Base-by-base conservation (phyloP, 2,113 vertebrate genomes). In the Archilochus colubris region DNA sequence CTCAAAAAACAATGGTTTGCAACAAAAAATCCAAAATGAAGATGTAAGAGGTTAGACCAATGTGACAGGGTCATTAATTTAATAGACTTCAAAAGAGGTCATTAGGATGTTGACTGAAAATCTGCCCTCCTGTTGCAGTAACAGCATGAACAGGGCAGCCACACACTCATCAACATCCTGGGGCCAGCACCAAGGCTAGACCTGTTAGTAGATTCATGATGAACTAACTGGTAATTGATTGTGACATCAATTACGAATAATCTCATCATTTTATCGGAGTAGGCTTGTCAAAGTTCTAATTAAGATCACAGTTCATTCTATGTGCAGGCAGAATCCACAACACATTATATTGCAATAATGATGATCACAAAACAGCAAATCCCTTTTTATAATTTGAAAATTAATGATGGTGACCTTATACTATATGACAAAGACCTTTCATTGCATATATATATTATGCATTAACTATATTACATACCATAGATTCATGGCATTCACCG, bases 221-320 rank as follows among this genome's bases (percentile, higher is more conserved):
- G 97, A 98, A 98, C 98, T 97, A 97, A 98, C 97, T 98, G 97
- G 97, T 99, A 99, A 99, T 98, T 98, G 98, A 98, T 97, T 98
- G 97, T 99, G 98, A 99, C 98, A 99, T 98, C 98, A 99, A 99
- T 99, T 99, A 98, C 96, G 97, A 98, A 98, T 98, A 99, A 99
- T 99, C 98, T 99, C 98, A 98, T 99, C 98, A 99, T 98, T 98
- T 98, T 98, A 98, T 98, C 96, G 96, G 98, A 98, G 97, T 98
- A 96, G 96, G 97, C 98, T 98, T 99, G 98, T 99, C 98, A 99
- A 97, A 98, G 98, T 98, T 98, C 98, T 99, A 98, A 99, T 99
- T 98, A 99, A 98, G 98, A 98, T 97, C 97, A 97, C 97, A 97
- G 97, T 98, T 98, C 97, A 98, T 97, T 97, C 95, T 98, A 98